A percentile compares a stretch with the other conserved stretches of the same genome.
These are phyloP conservation scores for Elachura formosa DNA, from an alignment of 2,113 vertebrate species.

Conservation along the genomic window DNA sequence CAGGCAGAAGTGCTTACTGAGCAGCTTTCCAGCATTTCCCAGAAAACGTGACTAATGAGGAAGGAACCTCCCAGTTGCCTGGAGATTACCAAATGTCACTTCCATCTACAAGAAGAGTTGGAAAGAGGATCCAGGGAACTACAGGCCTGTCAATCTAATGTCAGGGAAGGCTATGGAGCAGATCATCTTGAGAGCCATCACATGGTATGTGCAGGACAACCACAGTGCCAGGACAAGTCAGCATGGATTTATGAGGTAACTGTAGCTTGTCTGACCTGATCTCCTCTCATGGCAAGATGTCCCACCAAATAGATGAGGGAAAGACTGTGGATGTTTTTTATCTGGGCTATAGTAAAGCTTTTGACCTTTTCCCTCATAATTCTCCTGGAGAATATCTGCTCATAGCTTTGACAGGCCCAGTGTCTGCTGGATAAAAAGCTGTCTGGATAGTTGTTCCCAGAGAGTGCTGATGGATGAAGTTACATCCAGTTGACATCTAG, in stretches of 20 bases:
- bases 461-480: not conserved
- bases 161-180: not conserved
- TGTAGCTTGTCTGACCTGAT: not conserved
- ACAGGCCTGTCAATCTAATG: not conserved
- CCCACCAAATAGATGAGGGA: not conserved
- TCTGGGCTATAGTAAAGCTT: not conserved
- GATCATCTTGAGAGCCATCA: not conserved
- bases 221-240: too few relatives aligned
- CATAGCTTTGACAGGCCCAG: fast-evolving
- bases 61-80: not conserved
- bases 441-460: not conserved
- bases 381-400: not conserved
- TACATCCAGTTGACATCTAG: fast-evolving
- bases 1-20: not conserved
- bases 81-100: not conserved
- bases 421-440: not conserved
- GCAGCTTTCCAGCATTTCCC: not conserved
- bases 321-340: not conserved
- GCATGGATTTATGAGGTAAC: not conserved
- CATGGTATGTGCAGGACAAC: fast-evolving
- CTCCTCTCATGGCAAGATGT: not conserved
- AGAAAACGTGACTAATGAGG: not conserved
- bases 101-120: fast-evolving
- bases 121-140: fast-evolving
- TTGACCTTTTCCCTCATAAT: not conserved